Evolutionary conservation across 2,113 vertebrate species (phyloP).

Genomic region (Scortum barcoo): DNA sequence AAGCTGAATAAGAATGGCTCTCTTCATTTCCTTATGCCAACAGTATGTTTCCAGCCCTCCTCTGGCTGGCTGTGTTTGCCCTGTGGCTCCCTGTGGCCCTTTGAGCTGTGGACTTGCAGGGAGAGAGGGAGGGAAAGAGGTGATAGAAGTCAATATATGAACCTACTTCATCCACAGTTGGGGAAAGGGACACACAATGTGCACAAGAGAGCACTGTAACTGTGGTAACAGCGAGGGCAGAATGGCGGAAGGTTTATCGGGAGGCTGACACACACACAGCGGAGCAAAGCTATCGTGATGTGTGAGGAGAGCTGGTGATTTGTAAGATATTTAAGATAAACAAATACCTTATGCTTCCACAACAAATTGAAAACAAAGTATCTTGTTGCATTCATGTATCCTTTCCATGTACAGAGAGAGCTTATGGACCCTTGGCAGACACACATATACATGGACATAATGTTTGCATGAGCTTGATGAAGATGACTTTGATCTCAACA

Average conservation of each 20-base stretch:
- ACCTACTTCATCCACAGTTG: slow-evolving; percentile 19
- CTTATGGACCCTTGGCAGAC: background rate
- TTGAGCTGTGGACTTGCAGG: slow-evolving; percentile 18
- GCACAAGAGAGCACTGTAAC: background rate
- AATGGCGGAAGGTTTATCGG: background rate
- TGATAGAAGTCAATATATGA: slow-evolving; percentile 55
- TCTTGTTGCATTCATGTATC: background rate
- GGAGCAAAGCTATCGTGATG: background rate
- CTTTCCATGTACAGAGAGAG: background rate
- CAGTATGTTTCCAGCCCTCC: slow-evolving; percentile 4
- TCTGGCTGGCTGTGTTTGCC: slow-evolving; percentile 36
- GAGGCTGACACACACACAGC: background rate
- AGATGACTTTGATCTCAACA: slow-evolving; percentile 35
- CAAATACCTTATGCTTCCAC: background rate
- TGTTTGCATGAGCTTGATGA: background rate
- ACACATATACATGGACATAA: background rate
- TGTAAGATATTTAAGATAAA: background rate
- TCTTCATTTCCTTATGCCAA: background rate
- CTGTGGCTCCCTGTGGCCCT: slow-evolving; percentile 19
- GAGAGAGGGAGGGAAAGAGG: background rate
- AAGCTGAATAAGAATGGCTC: background rate
- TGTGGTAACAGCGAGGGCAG: background rate
- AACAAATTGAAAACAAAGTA: background rate
- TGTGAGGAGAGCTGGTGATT: too few species aligned
- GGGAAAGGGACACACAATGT: slow-evolving; percentile 4